These are phyloP conservation scores for Barnardius zonarius DNA, from an alignment of 2,113 vertebrate genomes.

Conservation along the genomic window DNA sequence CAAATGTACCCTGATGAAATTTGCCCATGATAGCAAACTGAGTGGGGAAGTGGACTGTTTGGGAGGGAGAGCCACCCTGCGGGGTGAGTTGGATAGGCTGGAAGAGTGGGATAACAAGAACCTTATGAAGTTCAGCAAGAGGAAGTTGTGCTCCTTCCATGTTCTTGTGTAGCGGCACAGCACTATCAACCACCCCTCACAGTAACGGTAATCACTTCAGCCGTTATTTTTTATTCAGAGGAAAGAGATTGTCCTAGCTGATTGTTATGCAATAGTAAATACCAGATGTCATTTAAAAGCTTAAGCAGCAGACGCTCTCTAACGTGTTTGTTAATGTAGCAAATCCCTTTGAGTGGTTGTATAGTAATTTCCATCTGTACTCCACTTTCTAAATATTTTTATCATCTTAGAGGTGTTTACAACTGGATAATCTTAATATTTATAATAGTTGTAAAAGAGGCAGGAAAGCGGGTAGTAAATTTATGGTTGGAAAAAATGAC, in stretches of 20 bases:
- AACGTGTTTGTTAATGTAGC: conserved; percentile 45
- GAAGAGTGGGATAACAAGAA: background rate
- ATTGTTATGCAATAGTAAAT: conserved; percentile 12
- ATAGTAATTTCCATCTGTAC: conserved; percentile 35
- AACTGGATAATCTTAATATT: conserved; percentile 61
- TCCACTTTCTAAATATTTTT: conserved; percentile 65
- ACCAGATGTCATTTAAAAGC: conserved; percentile 28
- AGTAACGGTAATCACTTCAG: background rate
- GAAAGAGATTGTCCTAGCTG: background rate
- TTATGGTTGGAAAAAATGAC: conserved; percentile 47
- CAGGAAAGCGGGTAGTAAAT: conserved; percentile 33
- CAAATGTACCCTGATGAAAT: background rate
- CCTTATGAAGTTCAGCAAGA: background rate
- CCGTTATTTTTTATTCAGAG: background rate
- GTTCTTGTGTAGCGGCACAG: background rate
- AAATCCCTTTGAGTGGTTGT: conserved; percentile 12
- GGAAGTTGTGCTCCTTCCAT: background rate
- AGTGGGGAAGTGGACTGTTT: background rate
- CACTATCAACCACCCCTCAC: background rate
- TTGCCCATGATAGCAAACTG: background rate
- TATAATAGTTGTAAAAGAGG: conserved; percentile 32
- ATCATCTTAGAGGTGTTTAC: conserved; percentile 52
- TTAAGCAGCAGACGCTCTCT: background rate
- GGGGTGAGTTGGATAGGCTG: background rate
- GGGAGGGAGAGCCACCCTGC: background rate